phyloP scores from a whole-genome alignment of 2,797 vertebrate genomes.

The Amblyraja radiata region DNA sequence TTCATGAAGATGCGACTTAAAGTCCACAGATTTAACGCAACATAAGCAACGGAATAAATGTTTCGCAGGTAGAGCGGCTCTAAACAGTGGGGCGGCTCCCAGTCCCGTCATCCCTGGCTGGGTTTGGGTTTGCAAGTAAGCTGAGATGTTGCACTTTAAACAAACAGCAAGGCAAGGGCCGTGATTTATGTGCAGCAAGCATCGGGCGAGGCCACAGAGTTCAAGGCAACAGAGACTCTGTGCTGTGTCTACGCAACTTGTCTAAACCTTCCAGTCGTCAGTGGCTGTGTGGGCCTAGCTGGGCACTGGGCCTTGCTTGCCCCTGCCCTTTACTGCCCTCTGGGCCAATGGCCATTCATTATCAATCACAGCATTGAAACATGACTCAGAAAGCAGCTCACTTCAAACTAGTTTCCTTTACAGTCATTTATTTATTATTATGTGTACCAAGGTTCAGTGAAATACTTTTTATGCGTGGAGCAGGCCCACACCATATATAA shows the following conservation, averaged over 20 bases:
- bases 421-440: no score
- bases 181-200: background rate
- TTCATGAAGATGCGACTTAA: no score
- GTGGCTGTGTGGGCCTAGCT: no score
- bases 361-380: background rate
- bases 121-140: background rate
- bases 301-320: background rate
- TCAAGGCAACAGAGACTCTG: background rate
- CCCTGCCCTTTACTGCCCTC: background rate
- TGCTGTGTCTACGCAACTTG: background rate
- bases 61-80: background rate
- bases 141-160: background rate
- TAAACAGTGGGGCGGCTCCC: background rate
- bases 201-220: background rate
- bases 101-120: background rate
- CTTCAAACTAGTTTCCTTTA: no score
- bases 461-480: no score
- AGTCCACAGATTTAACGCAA: background rate
- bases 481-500: no score
- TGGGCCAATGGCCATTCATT: no score
- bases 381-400: background rate
- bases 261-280: background rate
- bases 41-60: no score
- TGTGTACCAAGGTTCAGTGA: no score
- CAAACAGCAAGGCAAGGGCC: background rate